These are phyloP conservation scores for Drosophila picticornis DNA, from an alignment of 2,888 invertebrate genomes.

Conservation along the genomic window DNA sequence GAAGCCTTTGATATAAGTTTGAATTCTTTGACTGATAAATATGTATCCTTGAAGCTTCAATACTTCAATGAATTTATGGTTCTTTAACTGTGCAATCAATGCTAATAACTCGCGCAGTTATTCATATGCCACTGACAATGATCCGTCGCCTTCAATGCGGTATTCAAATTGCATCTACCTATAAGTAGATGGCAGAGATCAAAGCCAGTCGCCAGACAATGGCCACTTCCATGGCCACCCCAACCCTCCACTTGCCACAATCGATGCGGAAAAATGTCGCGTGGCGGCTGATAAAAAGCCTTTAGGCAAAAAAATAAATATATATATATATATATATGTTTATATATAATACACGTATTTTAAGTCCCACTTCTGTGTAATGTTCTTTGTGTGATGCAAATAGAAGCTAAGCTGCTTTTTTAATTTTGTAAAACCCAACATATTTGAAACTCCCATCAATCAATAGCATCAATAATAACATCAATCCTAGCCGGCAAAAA, in stretches of 20 bases:
- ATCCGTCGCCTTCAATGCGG: conserved; percentile 33
- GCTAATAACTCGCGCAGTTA: conserved; percentile 36
- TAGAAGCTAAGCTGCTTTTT: conserved; percentile 73
- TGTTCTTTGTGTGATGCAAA: conserved; percentile 68
- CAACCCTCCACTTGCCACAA: conserved; percentile 26
- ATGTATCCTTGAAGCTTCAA: background rate
- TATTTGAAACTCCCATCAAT: conserved; percentile 61
- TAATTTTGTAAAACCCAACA: conserved; percentile 72
- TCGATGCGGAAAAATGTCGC: conserved; percentile 76
- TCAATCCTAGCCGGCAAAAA: conserved; percentile 71
- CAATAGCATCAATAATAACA: conserved; percentile 73
- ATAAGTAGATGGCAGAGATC: conserved; percentile 61
- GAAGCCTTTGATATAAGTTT: too few species aligned
- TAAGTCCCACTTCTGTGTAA: conserved; percentile 47
- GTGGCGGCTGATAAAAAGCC: conserved; percentile 72
- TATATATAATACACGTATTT: conserved; percentile 21
- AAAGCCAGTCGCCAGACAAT: conserved; percentile 67
- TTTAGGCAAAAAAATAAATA: conserved; percentile 34
- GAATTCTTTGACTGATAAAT: background rate
- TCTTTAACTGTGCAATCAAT: conserved; percentile 14
- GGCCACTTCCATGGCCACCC: conserved; percentile 37
- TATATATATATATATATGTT: background rate
- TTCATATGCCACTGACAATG: conserved; percentile 27
- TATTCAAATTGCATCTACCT: conserved; percentile 28
- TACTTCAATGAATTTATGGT: background rate